phyloP scores from a whole-genome alignment of 2,888 invertebrate genomes.

The Tachina grossa region DNA sequence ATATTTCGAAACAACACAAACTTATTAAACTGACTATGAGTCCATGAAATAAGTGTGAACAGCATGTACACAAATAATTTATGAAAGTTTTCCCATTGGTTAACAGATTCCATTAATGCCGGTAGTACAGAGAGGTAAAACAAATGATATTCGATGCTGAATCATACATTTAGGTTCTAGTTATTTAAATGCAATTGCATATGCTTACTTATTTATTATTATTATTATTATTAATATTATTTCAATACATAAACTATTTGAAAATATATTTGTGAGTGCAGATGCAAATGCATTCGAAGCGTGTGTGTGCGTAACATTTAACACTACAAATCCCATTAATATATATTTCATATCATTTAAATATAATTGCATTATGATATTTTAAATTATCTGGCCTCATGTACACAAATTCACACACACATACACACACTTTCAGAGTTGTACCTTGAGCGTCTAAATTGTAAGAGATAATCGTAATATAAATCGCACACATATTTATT shows the following conservation, averaged over 20 bases:
- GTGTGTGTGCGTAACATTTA: not conserved
- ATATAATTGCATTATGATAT: slow-evolving; percentile 50
- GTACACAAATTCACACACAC: not conserved
- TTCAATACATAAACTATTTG: not conserved
- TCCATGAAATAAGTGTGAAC: slow-evolving; percentile 50
- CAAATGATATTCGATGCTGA: slow-evolving; percentile 4
- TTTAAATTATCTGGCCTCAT: slow-evolving; percentile 18
- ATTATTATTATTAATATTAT: not conserved
- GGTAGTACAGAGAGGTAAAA: not conserved
- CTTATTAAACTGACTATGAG: slow-evolving; percentile 45
- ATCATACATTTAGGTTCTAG: not conserved
- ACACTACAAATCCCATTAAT: not conserved
- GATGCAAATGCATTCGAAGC: not conserved
- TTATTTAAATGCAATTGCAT: not conserved
- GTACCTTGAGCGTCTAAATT: not conserved
- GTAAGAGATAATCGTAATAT: slow-evolving; percentile 46
- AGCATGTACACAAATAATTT: slow-evolving; percentile 22
- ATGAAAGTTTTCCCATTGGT: not conserved
- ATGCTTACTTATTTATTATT: slow-evolving; percentile 6
- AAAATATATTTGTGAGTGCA: not conserved
- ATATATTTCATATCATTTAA: slow-evolving; percentile 41
- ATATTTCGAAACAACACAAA: slow-evolving; percentile 19
- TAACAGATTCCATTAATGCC: not conserved
- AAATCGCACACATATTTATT: slow-evolving; percentile 24
- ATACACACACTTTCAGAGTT: not conserved